These are phyloP conservation scores for Brachionus rotundiformis DNA, from an alignment of 1,140 invertebrate genomes.

Conservation along the genomic window DNA sequence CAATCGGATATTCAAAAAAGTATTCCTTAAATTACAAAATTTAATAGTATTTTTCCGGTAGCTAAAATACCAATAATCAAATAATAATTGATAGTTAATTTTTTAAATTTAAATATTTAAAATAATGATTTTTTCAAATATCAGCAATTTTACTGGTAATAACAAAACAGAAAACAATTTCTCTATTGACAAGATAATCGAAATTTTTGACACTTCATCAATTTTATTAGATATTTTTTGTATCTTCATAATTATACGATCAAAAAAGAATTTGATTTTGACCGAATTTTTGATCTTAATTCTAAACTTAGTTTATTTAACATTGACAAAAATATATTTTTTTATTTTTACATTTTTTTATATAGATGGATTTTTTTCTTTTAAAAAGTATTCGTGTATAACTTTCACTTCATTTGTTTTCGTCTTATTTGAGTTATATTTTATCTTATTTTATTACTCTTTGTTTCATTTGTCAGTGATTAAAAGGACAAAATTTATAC, in stretches of 20 bases:
- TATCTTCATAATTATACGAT: neutral
- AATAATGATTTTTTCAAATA: too few relatives aligned
- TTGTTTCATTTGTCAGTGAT: neutral
- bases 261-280: neutral
- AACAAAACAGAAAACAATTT: neutral
- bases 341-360: neutral
- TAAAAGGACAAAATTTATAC: neutral
- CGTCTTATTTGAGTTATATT: neutral
- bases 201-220: neutral
- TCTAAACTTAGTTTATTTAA: neutral
- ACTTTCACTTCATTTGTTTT: neutral
- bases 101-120: too few relatives aligned
- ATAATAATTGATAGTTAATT: too few relatives aligned
- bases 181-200: neutral
- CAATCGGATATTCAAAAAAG: too few relatives aligned
- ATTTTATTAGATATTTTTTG: neutral
- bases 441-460: neutral
- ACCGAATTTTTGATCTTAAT: neutral
- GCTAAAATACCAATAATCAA: too few relatives aligned
- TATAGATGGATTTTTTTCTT: neutral
- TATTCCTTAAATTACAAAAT: too few relatives aligned
- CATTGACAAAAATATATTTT: neutral
- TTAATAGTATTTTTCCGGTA: too few relatives aligned
- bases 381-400: neutral
- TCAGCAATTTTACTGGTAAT: too few relatives aligned